Evolutionary conservation across 2,113 vertebrate genomes (phyloP).

Genomic region (Proterorhinus semilunaris): DNA sequence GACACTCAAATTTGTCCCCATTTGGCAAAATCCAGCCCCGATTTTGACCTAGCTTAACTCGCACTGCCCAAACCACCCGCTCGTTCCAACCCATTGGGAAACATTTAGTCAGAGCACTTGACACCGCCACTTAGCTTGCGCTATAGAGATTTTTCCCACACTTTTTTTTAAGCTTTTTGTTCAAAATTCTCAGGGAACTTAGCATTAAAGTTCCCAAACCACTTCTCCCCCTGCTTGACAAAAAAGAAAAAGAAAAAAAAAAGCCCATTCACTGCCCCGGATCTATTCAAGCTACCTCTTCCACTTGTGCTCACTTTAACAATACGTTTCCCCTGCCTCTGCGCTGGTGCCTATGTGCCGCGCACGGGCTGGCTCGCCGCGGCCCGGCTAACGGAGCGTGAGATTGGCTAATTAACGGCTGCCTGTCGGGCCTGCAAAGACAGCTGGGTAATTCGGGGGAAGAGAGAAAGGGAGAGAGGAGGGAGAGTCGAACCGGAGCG

Average conservation of each 20-base stretch:
- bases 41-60: neutral
- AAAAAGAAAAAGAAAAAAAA: neutral
- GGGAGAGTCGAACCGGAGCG: neutral
- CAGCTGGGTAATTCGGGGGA: slow-evolving; percentile 71
- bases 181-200: slow-evolving; percentile 40
- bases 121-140: slow-evolving; percentile 4
- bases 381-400: slow-evolving; percentile 71
- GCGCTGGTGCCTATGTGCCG: neutral
- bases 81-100: slow-evolving; percentile 27
- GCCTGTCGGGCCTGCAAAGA: slow-evolving; percentile 68
- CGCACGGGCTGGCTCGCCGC: slow-evolving; percentile 25
- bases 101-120: slow-evolving; percentile 6
- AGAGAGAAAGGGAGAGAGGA: slow-evolving; percentile 9
- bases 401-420: slow-evolving; percentile 76
- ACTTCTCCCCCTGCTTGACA: slow-evolving; percentile 19
- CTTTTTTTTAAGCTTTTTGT: slow-evolving; percentile 19
- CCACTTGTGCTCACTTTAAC: slow-evolving; percentile 50
- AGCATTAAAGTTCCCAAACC: slow-evolving; percentile 38
- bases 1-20: neutral
- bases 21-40: neutral
- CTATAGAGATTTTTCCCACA: slow-evolving; percentile 7
- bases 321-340: slow-evolving; percentile 47
- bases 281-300: slow-evolving; percentile 50
- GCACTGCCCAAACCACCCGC: neutral
- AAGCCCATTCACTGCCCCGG: slow-evolving; percentile 35